These are phyloP conservation scores for Bradypus variegatus DNA, from an alignment of 2,797 vertebrate genomes.

Conservation along the genomic window DNA sequence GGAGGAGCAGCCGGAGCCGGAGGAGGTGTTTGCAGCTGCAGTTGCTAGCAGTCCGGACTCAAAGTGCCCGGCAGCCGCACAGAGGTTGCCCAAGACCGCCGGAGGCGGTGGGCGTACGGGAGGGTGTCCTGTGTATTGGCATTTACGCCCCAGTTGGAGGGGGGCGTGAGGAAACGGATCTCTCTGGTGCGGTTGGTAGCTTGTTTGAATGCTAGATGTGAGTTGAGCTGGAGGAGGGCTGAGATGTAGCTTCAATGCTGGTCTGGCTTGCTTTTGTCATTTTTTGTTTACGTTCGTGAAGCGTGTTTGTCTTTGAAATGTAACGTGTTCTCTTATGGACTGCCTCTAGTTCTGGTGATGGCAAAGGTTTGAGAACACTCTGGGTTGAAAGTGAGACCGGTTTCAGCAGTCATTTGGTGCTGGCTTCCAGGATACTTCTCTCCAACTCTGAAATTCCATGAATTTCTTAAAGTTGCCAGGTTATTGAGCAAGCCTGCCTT, in stretches of 20 bases:
- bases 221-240: not conserved
- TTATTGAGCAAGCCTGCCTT: conserved; percentile 38
- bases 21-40: conserved; percentile 9
- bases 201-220: not conserved
- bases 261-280: conserved; percentile 58
- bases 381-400: conserved; percentile 16
- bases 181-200: not conserved
- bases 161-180: not conserved
- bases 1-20: not conserved
- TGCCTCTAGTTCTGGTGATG: not conserved
- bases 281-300: conserved; percentile 63
- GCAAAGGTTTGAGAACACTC: not conserved
- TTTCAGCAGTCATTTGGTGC: not conserved
- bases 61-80: not conserved
- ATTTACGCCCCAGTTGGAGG: not conserved
- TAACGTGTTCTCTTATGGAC: conserved; percentile 41
- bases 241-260: not conserved
- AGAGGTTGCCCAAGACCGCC: not conserved
- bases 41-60: not conserved
- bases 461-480: conserved; percentile 36
- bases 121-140: not conserved
- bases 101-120: conserved; percentile 32
- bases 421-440: not conserved
- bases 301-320: conserved; percentile 62
- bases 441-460: conserved; percentile 38